These are phyloP conservation scores for Siniperca chuatsi DNA, from an alignment of 2,113 vertebrate species.

Conservation along the genomic window DNA sequence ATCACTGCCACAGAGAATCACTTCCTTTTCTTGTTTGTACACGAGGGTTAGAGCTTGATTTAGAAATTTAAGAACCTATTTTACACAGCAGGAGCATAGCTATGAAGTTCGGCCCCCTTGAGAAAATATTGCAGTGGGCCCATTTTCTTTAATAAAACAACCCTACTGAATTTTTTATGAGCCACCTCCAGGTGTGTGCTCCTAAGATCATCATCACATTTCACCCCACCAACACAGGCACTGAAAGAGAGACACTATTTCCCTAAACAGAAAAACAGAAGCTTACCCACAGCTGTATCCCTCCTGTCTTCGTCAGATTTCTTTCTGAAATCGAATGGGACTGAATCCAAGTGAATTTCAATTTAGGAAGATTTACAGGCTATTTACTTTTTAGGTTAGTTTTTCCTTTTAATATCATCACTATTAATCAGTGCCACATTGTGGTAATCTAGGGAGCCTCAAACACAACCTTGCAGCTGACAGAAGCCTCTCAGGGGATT, in stretches of 20 bases:
- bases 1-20: not conserved
- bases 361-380: slow-evolving; percentile 73
- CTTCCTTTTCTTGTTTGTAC: slow-evolving; percentile 11
- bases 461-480: slow-evolving; percentile 79
- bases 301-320: slow-evolving; percentile 6
- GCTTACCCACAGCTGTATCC: slow-evolving; percentile 9
- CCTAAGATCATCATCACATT: slow-evolving; percentile 43
- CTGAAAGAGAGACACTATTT: slow-evolving; percentile 30
- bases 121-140: slow-evolving; percentile 17
- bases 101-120: not conserved
- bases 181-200: slow-evolving; percentile 40
- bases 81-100: slow-evolving; percentile 12
- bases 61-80: slow-evolving; percentile 30
- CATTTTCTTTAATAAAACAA: slow-evolving; percentile 52
- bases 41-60: slow-evolving; percentile 4
- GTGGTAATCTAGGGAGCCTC: slow-evolving; percentile 75
- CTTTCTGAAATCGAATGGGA: slow-evolving; percentile 53
- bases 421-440: slow-evolving; percentile 78
- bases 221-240: slow-evolving; percentile 13
- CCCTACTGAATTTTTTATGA: slow-evolving; percentile 34
- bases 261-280: slow-evolving; percentile 36
- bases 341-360: slow-evolving; percentile 69
- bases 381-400: slow-evolving; percentile 77
- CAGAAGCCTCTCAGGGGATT: slow-evolving; percentile 81
- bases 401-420: slow-evolving; percentile 75